Evolutionary conservation across 2,797 vertebrate genomes (phyloP).

Genomic region (Diplodus sargus): DNA sequence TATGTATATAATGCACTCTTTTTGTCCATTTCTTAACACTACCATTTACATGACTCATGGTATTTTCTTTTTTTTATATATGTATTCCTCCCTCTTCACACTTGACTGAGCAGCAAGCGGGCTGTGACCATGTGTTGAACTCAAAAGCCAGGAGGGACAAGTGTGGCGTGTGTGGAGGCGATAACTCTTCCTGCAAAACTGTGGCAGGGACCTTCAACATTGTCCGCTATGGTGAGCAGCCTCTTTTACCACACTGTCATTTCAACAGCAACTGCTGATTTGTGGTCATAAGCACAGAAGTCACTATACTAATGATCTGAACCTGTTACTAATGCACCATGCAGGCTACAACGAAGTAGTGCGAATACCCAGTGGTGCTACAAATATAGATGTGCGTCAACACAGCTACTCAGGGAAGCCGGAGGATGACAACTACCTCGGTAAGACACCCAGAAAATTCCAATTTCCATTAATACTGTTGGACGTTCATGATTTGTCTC

Average conservation of each 20-base stretch:
- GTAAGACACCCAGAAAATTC: constrained; percentile 83
- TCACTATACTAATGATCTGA: constrained; percentile 13
- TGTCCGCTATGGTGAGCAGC: constrained; percentile 93
- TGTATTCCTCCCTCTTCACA: neutral
- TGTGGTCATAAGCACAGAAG: constrained; percentile 1
- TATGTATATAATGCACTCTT: neutral
- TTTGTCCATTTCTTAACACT: neutral
- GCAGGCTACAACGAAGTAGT: constrained; percentile 97
- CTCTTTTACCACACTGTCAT: constrained; percentile 14
- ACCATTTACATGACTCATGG: neutral
- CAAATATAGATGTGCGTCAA: constrained; percentile 97
- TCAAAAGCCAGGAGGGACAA: constrained; percentile 99
- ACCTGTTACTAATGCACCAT: constrained; percentile 39
- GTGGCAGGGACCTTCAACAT: constrained; percentile 95
- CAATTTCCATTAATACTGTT: neutral
- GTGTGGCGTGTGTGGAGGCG: constrained; percentile 97
- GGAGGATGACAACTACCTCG: constrained; percentile 99
- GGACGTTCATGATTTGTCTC: neutral
- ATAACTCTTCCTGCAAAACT: constrained; percentile 99
- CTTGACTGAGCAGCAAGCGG: constrained; percentile 92
- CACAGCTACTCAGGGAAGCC: constrained; percentile 98
- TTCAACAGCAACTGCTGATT: constrained; percentile 8
- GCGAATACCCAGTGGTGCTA: constrained; percentile 96
- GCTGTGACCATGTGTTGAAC: constrained; percentile 98
- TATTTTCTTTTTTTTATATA: neutral